phyloP scores from a whole-genome alignment of 2,113 vertebrate genomes.

The Poecilia latipinna region DNA sequence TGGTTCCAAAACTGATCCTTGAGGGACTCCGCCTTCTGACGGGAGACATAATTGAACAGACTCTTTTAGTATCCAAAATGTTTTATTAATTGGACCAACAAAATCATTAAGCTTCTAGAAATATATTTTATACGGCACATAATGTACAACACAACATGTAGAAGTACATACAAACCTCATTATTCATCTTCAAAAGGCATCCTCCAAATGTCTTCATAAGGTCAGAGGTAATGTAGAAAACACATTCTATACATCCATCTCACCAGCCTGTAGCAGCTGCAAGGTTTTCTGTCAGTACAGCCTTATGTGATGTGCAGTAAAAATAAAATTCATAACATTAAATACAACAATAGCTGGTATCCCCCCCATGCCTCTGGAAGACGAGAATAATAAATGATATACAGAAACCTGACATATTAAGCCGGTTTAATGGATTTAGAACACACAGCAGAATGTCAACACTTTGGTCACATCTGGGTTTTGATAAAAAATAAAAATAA shows the following conservation, averaged over 20 bases:
- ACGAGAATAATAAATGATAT: neutral
- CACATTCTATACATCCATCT: neutral
- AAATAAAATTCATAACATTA: constrained; percentile 15
- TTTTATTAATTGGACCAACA: constrained; percentile 25
- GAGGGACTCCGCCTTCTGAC: too few species aligned
- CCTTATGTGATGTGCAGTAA: neutral
- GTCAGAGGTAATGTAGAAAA: neutral
- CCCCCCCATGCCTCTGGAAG: neutral
- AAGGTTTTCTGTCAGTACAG: neutral
- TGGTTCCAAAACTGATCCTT: too few species aligned
- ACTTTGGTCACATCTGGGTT: constrained; percentile 59
- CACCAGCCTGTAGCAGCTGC: neutral
- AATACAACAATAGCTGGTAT: neutral
- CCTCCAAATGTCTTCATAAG: constrained; percentile 2
- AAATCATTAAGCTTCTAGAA: neutral
- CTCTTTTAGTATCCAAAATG: neutral
- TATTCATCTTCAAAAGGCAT: constrained; percentile 1
- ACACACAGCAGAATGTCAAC: constrained; percentile 10
- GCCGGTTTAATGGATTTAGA: neutral
- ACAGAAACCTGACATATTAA: constrained; percentile 2
- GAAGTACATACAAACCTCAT: constrained; percentile 9
- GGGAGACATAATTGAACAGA: neutral
- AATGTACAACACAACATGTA: constrained; percentile 6
- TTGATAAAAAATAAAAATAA: neutral
- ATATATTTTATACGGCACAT: neutral